These are phyloP conservation scores for Paramuricea clavata DNA, from an alignment of 92 coral and sea anemone species.

Conservation along the genomic window DNA sequence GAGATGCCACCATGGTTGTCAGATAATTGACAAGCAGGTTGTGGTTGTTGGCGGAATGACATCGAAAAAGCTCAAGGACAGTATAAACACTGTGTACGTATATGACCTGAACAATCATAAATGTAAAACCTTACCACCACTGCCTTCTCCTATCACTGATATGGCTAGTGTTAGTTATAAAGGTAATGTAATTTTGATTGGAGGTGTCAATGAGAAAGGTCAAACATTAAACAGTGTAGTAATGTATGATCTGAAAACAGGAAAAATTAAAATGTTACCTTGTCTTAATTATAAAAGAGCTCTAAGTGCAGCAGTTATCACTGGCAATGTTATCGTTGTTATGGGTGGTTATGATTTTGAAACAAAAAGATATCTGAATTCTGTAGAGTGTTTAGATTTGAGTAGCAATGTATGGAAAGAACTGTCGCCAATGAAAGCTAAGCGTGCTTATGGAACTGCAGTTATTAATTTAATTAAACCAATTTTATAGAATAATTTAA, in stretches of 20 bases:
- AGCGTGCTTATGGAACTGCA: not conserved
- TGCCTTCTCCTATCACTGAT: not conserved
- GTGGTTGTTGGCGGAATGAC: not conserved
- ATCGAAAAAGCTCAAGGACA: not conserved
- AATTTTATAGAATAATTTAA: not conserved
- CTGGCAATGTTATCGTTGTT: slow-evolving; percentile 73
- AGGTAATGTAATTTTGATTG: slow-evolving; percentile 17
- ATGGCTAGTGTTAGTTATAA: slow-evolving; percentile 28
- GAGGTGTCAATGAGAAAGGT: slow-evolving; percentile 1
- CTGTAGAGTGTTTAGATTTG: slow-evolving; percentile 77
- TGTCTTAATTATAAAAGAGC: slow-evolving; percentile 83
- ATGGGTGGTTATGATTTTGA: slow-evolving; percentile 85
- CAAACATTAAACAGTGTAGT: not conserved
- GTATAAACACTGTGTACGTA: not conserved
- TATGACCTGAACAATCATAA: not conserved
- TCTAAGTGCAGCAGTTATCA: slow-evolving; percentile 79
- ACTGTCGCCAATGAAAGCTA: not conserved
- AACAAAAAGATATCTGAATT: slow-evolving; percentile 69
- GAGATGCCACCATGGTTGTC: not conserved
- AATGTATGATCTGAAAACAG: slow-evolving; percentile 71
- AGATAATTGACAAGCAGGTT: slow-evolving; percentile 2
- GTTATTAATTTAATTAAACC: not conserved
- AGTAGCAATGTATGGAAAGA: not conserved
- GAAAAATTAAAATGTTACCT: slow-evolving; percentile 78
- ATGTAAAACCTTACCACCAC: not conserved